A percentile compares a stretch with the other conserved stretches of the same genome.
Conservation (phyloP, 2,113 vertebrate genomes). For the Ptilorrhoa leucosticta region DNA sequence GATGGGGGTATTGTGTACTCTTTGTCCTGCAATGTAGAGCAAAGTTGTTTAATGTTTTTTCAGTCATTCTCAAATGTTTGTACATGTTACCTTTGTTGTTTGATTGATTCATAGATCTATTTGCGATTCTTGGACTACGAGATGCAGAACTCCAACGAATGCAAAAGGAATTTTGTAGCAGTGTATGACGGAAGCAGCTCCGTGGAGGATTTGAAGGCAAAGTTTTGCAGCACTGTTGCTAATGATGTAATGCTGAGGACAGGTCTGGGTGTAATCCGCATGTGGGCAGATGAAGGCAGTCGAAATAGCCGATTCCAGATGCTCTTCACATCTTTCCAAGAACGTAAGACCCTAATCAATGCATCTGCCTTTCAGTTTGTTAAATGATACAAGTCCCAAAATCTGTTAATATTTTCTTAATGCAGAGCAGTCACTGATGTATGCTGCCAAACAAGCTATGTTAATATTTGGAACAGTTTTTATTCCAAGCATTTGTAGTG, state of each 20-base stretch:
- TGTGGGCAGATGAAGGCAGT: slow-evolving; percentile 98
- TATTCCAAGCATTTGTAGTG: neutral
- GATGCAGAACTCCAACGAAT: slow-evolving; percentile 98
- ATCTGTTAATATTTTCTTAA: neutral
- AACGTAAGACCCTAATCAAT: slow-evolving; percentile 82
- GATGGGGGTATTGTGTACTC: neutral
- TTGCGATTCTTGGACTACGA: slow-evolving; percentile 96
- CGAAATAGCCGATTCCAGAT: slow-evolving; percentile 93
- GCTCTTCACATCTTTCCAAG: slow-evolving; percentile 98
- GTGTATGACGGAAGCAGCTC: slow-evolving; percentile 97
- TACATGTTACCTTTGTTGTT: neutral
- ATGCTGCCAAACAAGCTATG: neutral
- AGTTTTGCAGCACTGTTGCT: slow-evolving; percentile 98
- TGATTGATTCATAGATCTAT: slow-evolving; percentile 84
- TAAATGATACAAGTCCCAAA: neutral
- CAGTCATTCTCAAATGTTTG: neutral
- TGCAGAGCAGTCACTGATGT: neutral
- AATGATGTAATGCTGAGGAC: slow-evolving; percentile 95
- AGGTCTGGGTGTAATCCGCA: slow-evolving; percentile 91
- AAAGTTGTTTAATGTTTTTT: neutral
- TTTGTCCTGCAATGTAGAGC: neutral
- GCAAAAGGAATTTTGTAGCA: slow-evolving; percentile 96
- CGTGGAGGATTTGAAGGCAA: slow-evolving; percentile 93
- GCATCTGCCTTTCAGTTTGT: neutral
- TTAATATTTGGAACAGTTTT: neutral